Evolutionary conservation across 2,797 vertebrate species (phyloP), one percentile per base, ranked within the genome.

Genomic region (Lycodopsis pacificus): DNA sequence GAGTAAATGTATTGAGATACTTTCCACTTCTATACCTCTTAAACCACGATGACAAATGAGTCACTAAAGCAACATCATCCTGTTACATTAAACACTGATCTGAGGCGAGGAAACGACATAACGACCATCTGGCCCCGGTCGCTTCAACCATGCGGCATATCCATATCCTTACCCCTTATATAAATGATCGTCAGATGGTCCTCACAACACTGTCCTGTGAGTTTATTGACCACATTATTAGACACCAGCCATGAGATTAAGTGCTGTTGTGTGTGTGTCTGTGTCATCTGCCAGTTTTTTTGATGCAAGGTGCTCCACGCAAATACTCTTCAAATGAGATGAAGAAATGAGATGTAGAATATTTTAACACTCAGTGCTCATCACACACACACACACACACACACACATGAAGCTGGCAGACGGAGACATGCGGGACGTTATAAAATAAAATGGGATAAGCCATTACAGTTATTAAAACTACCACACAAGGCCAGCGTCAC

Each of bases 281-380:
- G 56, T 20, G 38, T 81, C 83, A 82, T 85, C 72, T 77, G 72
- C 36, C 72, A 76, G 62, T 81, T 81, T 85, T 81, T 83, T 73
- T 83, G 80, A 89, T 89, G 65, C 67, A 46, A 74, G 73, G 72
- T 36, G 64, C 70, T 65, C 49, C 84, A 32, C 32, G 82, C 85
- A 87, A 86, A 86, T 73, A 44, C 62, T 80, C 38, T 38, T 57
- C 19, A 73, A 78, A 89, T 53, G 80, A 1, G 32, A 34, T 34
- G 6, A 81, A 84, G 56, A 62, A 87, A 86, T 89, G 76, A 73
- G 77, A 88, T 87, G 76, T 77, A 79, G 73, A 91, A 86, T 81
- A 77, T 76, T 87, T 86, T 70, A 76, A n/a, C 68, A 32, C 71
- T 82, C 65, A 30, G 78, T 82, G 82, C 82, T 86, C 85, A 81